A percentile compares a stretch with the other conserved stretches of the same genome.
Evolutionary conservation across 2,797 vertebrate genomes (phyloP).

Genomic region (Dicrostonyx torquatus): DNA sequence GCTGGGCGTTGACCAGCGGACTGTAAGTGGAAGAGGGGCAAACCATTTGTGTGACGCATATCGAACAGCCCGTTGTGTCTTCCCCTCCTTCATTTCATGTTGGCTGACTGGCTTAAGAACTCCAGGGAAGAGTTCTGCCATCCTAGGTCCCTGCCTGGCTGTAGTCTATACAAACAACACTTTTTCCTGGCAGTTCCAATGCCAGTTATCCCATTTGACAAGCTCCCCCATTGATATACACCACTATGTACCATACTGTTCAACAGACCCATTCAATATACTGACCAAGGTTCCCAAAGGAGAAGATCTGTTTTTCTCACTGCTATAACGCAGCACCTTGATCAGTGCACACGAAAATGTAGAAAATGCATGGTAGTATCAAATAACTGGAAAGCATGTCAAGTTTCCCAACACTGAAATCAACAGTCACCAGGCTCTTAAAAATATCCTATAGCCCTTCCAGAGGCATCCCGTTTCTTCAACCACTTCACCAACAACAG

Average conservation of each 20-base stretch:
- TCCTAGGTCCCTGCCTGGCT: not conserved
- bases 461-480: not conserved
- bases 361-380: not conserved
- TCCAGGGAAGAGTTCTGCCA: fast-evolving
- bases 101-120: not conserved
- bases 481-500: not conserved
- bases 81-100: fast-evolving
- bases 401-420: slow-evolving; percentile 7
- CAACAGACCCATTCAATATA: not conserved
- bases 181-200: not conserved
- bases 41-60: not conserved
- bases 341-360: not conserved
- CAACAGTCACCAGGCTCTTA: not conserved
- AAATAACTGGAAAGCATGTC: not conserved
- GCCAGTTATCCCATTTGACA: not conserved
- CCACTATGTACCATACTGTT: not conserved
- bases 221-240: not conserved
- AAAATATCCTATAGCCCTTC: not conserved
- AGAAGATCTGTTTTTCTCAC: not conserved
- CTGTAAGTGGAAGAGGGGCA: no score
- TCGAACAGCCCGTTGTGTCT: not conserved
- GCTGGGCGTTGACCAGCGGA: not conserved
- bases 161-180: no score
- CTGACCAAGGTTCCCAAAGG: not conserved
- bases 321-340: not conserved